Evolutionary conservation across 2,888 invertebrate species (phyloP).

Genomic region (Clanis bilineata): DNA sequence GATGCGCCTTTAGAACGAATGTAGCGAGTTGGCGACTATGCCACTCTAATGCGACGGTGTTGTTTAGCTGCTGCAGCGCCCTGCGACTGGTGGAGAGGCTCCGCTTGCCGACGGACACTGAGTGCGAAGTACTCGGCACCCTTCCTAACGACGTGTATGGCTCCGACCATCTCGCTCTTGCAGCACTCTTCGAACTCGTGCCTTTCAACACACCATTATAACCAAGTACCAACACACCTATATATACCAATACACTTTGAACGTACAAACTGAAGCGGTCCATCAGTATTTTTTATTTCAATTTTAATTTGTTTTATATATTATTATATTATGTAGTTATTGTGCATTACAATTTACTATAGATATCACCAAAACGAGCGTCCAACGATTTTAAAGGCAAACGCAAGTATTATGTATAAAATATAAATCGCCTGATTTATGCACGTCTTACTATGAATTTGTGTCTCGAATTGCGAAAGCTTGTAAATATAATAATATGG

Average conservation of each 20-base stretch:
- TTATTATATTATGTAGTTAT: too few species aligned
- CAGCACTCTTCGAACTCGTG: conserved; percentile 85
- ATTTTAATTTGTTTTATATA: background rate
- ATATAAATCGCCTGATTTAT: too few species aligned
- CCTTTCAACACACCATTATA: conserved; percentile 36
- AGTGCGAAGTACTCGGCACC: conserved; percentile 78
- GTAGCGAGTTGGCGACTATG: too few species aligned
- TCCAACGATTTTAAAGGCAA: too few species aligned
- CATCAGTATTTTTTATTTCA: background rate
- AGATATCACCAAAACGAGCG: too few species aligned
- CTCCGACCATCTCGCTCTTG: conserved; percentile 93
- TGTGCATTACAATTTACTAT: too few species aligned
- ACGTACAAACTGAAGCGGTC: background rate
- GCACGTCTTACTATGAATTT: too few species aligned
- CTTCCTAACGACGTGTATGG: conserved; percentile 90
- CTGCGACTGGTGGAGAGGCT: conserved; percentile 84
- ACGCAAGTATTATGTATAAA: too few species aligned
- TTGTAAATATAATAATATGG: too few species aligned
- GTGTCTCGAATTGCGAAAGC: too few species aligned
- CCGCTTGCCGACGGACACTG: conserved; percentile 83
- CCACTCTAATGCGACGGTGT: too few species aligned
- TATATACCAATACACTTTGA: background rate
- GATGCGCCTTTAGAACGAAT: too few species aligned
- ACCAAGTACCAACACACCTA: conserved; percentile 11
- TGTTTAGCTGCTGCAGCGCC: conserved; percentile 56